Conservation (phyloP, 1,140 invertebrate genomes). For the Ylistrum balloti region DNA sequence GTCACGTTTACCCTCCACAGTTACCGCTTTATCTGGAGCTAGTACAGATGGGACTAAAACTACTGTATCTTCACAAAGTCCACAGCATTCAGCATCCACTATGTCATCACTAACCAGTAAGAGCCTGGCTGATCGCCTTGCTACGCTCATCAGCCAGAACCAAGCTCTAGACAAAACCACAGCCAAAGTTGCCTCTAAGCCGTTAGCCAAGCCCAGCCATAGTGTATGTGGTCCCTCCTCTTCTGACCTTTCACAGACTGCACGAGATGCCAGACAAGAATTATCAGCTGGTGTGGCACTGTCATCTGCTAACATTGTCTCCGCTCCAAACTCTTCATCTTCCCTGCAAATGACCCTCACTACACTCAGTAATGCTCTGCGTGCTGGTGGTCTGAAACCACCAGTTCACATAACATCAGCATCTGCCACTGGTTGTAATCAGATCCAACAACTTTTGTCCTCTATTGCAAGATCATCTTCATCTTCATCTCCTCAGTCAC, state of each 20-base stretch:
- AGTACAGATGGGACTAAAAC: constrained; percentile 46
- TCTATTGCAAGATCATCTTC: constrained; percentile 56
- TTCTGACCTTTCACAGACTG: not conserved
- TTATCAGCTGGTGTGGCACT: not conserved
- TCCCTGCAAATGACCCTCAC: constrained; percentile 45
- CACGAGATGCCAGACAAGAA: not conserved
- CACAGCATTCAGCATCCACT: constrained; percentile 12
- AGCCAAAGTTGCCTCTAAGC: not conserved
- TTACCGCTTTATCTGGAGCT: constrained; percentile 46
- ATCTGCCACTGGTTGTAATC: constrained; percentile 64
- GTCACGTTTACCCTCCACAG: constrained; percentile 50
- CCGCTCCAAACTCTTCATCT: not conserved
- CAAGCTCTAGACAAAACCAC: not conserved
- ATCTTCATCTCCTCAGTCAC: constrained; percentile 36
- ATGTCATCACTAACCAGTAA: not conserved
- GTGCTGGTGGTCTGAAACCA: constrained; percentile 58
- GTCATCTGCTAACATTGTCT: not conserved
- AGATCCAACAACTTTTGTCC: constrained; percentile 76
- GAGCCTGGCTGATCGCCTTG: not conserved
- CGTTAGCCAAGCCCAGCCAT: constrained; percentile 30
- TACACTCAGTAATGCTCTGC: constrained; percentile 55
- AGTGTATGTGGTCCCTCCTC: not conserved
- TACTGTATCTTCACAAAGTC: constrained; percentile 20
- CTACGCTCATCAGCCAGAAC: constrained; percentile 33
- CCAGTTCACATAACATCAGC: constrained; percentile 68